Evolutionary conservation across 2,797 vertebrate species (phyloP).

Genomic region (Amniataba percoides): DNA sequence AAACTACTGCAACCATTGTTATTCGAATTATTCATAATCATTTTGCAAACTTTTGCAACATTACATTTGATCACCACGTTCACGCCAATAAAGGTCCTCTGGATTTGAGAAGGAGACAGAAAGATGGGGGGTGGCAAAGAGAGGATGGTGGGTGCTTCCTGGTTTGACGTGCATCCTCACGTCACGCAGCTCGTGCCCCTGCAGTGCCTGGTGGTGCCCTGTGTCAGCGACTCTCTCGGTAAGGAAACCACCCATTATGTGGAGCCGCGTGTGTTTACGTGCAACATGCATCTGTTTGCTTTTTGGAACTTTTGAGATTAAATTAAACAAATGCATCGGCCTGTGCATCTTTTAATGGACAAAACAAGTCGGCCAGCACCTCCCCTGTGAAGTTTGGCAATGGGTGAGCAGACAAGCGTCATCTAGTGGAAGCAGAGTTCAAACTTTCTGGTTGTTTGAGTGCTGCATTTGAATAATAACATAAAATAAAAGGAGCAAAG

Average conservation of each 20-base stretch:
- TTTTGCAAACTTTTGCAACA: background rate
- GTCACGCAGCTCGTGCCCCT: slow-evolving; percentile 60
- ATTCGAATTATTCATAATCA: background rate
- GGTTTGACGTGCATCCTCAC: slow-evolving; percentile 50
- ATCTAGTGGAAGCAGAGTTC: slow-evolving; percentile 32
- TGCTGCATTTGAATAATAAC: background rate
- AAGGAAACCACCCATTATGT: slow-evolving; percentile 17
- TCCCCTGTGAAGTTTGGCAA: slow-evolving; percentile 4
- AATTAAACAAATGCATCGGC: no score
- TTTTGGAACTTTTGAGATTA: background rate
- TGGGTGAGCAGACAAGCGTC: slow-evolving; percentile 43
- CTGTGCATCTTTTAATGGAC: background rate
- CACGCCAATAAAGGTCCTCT: background rate
- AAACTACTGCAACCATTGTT: background rate
- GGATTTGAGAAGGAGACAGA: background rate
- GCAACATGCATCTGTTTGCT: background rate
- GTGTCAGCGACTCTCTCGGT: slow-evolving; percentile 51
- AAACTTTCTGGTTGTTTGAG: background rate
- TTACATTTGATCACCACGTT: background rate
- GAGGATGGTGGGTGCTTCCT: slow-evolving; percentile 41
- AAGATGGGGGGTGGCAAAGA: fast-evolving
- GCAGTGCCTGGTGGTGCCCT: slow-evolving; percentile 72
- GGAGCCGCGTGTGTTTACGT: background rate
- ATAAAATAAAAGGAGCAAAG: no score
- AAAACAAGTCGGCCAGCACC: background rate